Evolutionary conservation across 2,113 vertebrate genomes (phyloP), one percentile per base, ranked within the genome.

Genomic region (Scolopax mira): DNA sequence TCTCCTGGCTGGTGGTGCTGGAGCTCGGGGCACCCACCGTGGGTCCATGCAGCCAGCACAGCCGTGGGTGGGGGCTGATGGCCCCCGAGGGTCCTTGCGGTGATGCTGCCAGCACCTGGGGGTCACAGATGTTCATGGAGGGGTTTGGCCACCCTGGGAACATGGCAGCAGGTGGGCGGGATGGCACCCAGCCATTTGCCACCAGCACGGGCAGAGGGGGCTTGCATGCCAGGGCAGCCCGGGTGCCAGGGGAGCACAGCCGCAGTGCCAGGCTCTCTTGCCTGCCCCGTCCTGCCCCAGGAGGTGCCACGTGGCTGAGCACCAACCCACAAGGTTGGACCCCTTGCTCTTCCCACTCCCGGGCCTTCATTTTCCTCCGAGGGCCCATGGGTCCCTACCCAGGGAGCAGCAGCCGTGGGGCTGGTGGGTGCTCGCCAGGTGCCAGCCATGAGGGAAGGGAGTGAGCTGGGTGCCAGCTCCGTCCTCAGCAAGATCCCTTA

Each of bases 351-450:
- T 24, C 66, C 71, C 28, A 2, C 55, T 3, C 33, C 18, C 61
- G 7, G 23, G n/a, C n/a, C 46, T 11, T 13, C 4, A 0, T 21
- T 52, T 28, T 24, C 24, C 27, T 3, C 0, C 2, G 1, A 8
- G 33, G 13, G 11, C 66, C 37, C 0, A 0, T 27, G 67, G 31
- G 18, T 13, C 71, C 31, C 30, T 18, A 10, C 27, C 17, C 28
- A 3, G 19, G 71, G 44, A 23, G 7, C 4, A 3, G 64, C 65
- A 18, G 46, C 65, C 11, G 1, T 1, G 2, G 46, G 27, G 64
- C 12, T 0, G 4, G 33, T 24, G 46, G 62, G 52, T 28, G 41
- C 72, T 75, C 19, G 52, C 19, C 1, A 3, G 37, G 30, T 14
- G 18, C 41, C 1, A 1, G 28, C 78, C 85, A 8, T 4, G 49